A percentile compares a stretch with the other conserved stretches of the same genome.
Conservation (phyloP, 2,113 vertebrate genomes). For the Actenoides lindsayi region DNA sequence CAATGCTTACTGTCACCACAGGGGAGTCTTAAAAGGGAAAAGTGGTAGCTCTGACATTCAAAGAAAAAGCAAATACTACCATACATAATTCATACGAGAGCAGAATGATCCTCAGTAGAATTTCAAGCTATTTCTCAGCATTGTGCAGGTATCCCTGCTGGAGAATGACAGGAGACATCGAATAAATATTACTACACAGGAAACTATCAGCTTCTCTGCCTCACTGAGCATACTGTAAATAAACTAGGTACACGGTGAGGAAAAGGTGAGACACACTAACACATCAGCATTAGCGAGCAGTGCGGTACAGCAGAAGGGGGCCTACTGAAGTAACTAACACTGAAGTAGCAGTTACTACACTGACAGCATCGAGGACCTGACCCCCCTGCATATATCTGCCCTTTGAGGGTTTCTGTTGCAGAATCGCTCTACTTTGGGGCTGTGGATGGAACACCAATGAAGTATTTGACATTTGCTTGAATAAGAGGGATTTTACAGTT, state of each 20-base stretch:
- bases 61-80: slow-evolving; percentile 58
- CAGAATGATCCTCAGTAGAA: background rate
- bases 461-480: background rate
- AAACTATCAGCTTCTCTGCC: background rate
- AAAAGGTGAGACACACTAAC: background rate
- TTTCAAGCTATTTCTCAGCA: background rate
- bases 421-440: background rate
- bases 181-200: background rate
- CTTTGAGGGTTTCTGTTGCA: background rate
- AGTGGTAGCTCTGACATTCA: slow-evolving; percentile 62
- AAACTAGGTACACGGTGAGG: background rate
- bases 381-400: background rate
- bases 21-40: slow-evolving; percentile 66
- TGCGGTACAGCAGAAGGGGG: background rate
- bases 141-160: background rate
- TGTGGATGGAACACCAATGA: background rate
- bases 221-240: background rate
- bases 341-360: background rate
- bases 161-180: background rate
- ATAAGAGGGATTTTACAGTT: rapidly evolving
- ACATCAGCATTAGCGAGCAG: background rate
- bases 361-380: background rate
- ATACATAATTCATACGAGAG: background rate
- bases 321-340: background rate
- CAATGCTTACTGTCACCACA: slow-evolving; percentile 70